Conservation (phyloP, 1,140 invertebrate species). For the Penaeus indicus region DNA sequence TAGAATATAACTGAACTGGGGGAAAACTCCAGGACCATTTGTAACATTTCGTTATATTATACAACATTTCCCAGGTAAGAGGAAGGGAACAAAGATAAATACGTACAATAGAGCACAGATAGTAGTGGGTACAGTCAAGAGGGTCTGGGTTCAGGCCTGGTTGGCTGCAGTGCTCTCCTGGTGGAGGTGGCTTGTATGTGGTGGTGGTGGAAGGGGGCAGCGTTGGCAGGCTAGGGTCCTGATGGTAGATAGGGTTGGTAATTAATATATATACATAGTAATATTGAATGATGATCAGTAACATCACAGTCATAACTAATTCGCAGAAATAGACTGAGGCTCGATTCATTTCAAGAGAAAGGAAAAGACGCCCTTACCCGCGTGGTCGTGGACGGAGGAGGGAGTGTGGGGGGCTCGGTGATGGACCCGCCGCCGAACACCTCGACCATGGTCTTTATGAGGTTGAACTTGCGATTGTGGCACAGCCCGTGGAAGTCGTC, state of each 20-base stretch:
- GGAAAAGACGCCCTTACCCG: too few species aligned
- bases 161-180: constrained; percentile 2
- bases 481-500: constrained; percentile 79
- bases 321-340: too few species aligned
- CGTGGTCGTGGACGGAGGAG: too few species aligned
- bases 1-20: background rate
- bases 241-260: background rate
- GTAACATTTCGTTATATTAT: too few species aligned
- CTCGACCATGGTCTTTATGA: constrained; percentile 28
- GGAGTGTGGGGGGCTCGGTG: too few species aligned
- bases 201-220: background rate
- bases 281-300: too few species aligned
- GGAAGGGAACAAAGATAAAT: too few species aligned
- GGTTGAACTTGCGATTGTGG: constrained; percentile 66
- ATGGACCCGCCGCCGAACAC: background rate
- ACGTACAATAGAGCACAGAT: constrained; percentile 13
- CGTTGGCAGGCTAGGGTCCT: background rate
- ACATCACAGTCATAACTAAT: too few species aligned
- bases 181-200: background rate
- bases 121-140: constrained; percentile 29
- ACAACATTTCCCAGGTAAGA: too few species aligned
- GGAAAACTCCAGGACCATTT: too few species aligned
- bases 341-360: too few species aligned
- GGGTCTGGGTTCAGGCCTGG: constrained; percentile 13
- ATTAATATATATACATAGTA: background rate